phyloP scores from a whole-genome alignment of 2,113 vertebrate genomes.

The Sinosuthora webbiana region DNA sequence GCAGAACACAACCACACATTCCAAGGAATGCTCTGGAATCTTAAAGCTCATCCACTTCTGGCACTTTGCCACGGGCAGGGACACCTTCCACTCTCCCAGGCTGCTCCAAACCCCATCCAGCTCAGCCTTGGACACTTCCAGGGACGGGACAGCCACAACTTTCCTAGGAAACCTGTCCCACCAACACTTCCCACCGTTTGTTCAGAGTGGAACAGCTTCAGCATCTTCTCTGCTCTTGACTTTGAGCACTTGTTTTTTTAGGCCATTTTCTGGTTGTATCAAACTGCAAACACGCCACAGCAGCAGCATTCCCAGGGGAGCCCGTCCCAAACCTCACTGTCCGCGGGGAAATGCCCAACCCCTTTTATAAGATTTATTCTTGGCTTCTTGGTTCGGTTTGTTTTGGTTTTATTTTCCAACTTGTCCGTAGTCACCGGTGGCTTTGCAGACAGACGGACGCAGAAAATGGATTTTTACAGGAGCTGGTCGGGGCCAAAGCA shows the following conservation, averaged over 20 bases:
- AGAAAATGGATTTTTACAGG: background rate
- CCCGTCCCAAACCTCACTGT: background rate
- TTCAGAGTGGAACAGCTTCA: background rate
- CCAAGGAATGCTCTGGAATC: background rate
- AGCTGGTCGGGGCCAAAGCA: background rate
- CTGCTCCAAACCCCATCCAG: rapidly evolving
- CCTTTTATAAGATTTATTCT: background rate
- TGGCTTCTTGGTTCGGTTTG: background rate
- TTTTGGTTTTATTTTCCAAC: background rate
- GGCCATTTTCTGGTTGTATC: background rate
- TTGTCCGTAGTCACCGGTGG: background rate
- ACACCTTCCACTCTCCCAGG: background rate
- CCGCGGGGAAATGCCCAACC: background rate
- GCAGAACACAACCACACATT: background rate
- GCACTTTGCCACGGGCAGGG: background rate
- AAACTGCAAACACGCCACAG: background rate
- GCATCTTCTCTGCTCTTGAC: background rate
- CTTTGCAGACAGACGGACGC: background rate
- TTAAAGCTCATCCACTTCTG: background rate
- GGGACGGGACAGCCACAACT: background rate
- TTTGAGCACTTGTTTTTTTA: background rate
- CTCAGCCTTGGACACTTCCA: background rate
- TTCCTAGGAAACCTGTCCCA: background rate
- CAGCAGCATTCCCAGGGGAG: background rate
- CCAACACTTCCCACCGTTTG: background rate